Evolutionary conservation across 2,888 invertebrate species (phyloP).

Genomic region (Operophtera brumata): DNA sequence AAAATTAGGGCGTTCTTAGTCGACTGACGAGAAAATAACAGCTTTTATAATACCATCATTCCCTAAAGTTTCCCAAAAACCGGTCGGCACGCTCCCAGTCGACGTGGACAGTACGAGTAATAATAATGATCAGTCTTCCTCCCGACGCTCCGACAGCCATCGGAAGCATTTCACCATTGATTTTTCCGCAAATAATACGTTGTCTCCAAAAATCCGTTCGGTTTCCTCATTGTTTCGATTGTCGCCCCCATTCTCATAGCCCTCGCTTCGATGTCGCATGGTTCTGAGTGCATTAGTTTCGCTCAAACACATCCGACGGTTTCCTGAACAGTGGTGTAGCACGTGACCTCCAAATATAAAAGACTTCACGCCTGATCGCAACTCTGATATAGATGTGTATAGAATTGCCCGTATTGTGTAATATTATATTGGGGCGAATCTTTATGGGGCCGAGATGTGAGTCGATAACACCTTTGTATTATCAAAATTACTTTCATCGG

Average conservation of each 20-base stretch:
- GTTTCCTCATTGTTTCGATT: slow-evolving; percentile 47
- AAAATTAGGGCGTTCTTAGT: slow-evolving; percentile 51
- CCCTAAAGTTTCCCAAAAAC: slow-evolving; percentile 59
- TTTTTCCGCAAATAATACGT: slow-evolving; percentile 77
- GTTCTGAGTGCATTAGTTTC: slow-evolving; percentile 78
- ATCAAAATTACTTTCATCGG: slow-evolving; percentile 27
- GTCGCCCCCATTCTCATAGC: slow-evolving; percentile 41
- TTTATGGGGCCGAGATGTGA: slow-evolving; percentile 38
- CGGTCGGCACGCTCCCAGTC: slow-evolving; percentile 60
- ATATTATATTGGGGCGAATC: slow-evolving; percentile 56
- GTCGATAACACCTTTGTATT: slow-evolving; percentile 37
- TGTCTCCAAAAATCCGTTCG: slow-evolving; percentile 54
- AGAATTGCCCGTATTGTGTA: slow-evolving; percentile 75
- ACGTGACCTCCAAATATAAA: slow-evolving; percentile 76
- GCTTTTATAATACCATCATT: slow-evolving; percentile 69
- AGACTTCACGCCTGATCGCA: slow-evolving; percentile 76
- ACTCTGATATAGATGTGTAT: slow-evolving; percentile 70
- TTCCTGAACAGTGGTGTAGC: slow-evolving; percentile 71
- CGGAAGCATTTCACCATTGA: slow-evolving; percentile 75
- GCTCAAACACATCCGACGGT: slow-evolving; percentile 73
- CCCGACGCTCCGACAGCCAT: slow-evolving; percentile 56
- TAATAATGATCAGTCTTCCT: slow-evolving; percentile 75
- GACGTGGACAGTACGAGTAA: slow-evolving; percentile 63
- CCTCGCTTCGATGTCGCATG: slow-evolving; percentile 59
- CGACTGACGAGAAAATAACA: slow-evolving; percentile 63